Evolutionary conservation across 2,888 invertebrate species (phyloP).

Genomic region (Drosophila stalkeri): DNA sequence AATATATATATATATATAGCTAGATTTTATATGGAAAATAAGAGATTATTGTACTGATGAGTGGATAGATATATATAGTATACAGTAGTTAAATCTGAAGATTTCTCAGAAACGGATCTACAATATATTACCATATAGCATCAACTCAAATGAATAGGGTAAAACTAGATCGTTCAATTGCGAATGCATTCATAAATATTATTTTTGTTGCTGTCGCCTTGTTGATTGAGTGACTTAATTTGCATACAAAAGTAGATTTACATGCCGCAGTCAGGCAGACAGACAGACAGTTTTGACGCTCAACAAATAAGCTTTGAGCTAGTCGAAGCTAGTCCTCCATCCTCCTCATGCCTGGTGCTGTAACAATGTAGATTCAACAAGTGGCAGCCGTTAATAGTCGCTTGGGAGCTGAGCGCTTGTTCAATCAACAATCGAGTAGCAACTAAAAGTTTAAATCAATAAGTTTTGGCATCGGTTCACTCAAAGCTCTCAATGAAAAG

Average conservation of each 20-base stretch:
- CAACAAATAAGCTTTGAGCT: constrained; percentile 42
- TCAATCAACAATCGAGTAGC: constrained; percentile 63
- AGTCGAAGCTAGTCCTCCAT: background rate
- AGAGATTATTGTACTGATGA: no score
- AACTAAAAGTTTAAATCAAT: constrained; percentile 78
- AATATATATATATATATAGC: no score
- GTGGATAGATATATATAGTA: no score
- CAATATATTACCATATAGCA: background rate
- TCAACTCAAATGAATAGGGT: constrained; percentile 16
- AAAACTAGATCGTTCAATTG: background rate
- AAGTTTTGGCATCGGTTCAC: constrained; percentile 60
- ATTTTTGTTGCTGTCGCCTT: constrained; percentile 35
- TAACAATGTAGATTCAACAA: constrained; percentile 55
- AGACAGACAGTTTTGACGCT: constrained; percentile 51
- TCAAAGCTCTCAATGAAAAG: constrained; percentile 39
- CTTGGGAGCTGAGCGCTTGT: constrained; percentile 64
- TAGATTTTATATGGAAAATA: no score
- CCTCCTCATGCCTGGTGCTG: constrained; percentile 31
- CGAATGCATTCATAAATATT: background rate
- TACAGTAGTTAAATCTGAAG: background rate
- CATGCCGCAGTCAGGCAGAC: constrained; percentile 58
- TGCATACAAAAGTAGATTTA: constrained; percentile 82
- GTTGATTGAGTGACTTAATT: constrained; percentile 81
- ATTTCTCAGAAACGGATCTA: background rate
- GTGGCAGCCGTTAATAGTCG: constrained; percentile 67